Base-by-base conservation (phyloP, 1,140 invertebrate genomes). In the Hyles vespertilio region DNA sequence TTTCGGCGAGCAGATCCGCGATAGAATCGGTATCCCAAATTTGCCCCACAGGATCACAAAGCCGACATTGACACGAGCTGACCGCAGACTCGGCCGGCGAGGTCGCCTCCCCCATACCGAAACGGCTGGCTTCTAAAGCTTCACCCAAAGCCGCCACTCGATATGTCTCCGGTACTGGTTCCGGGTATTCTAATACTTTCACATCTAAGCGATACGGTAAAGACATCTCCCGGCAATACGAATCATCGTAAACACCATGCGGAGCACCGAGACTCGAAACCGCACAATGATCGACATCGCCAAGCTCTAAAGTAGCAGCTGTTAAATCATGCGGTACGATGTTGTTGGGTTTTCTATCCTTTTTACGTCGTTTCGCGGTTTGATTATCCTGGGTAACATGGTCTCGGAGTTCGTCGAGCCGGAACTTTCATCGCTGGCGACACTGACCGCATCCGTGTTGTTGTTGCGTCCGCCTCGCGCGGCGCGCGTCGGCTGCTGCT, bases 311-410 rank as follows among this genome's bases (percentile, higher is more conserved):
- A 49, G 57, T 62, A 60, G 69, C 68, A 53, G 74, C 61, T 45
- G 79, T 69, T 67, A 89, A 76, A 66, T 89, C 86, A 55, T 89
- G 86, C 63, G 83, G 72, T 58, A 76, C 73, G 44, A 86, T 81
- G 62, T 87, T 87, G 61, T 87, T 89, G 22, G 94, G 93, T 78
- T 96, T 96, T 55, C 95, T 91, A 72, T 96, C 96, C 84, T 97
- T 97, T 92, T 97, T 97, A 72, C 95, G 92, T 12, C 96, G 91
- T 79, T 97, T 8, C 96, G 89, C 0, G 95, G 96, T 81, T 97
- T 97, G 72, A 97, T 97, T 53, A 97, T 96, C 49, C 96, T 90
- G 32, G 96, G 96, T 68, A 97, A 81, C 82, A 94, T 95, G 57
- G 93, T 94, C 69, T 96, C 95, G 2, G 93, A 94, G 67, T 93